Conservation (phyloP, 2,797 vertebrate genomes). For the Syngnathus acus region DNA sequence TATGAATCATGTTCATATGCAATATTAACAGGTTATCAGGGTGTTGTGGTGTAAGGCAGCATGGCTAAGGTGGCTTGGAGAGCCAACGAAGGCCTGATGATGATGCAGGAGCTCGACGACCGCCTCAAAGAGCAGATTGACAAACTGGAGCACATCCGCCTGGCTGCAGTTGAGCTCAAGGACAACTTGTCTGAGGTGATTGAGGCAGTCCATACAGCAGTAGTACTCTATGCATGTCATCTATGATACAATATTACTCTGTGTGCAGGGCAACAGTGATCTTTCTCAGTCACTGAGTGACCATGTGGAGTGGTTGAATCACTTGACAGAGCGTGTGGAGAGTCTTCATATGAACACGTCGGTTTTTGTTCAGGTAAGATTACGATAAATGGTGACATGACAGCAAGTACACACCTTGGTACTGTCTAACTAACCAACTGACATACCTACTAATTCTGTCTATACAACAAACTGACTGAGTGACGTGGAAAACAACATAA, state of each 20-base stretch:
- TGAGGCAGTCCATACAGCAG: neutral
- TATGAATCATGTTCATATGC: neutral
- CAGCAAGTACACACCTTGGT: neutral
- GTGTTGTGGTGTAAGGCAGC: conserved; percentile 13
- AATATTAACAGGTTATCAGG: neutral
- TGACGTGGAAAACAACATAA: neutral
- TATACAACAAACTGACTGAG: neutral
- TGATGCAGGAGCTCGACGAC: conserved; percentile 78
- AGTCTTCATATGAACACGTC: conserved; percentile 70
- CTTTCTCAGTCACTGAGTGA: conserved; percentile 63
- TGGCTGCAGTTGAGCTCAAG: conserved; percentile 61
- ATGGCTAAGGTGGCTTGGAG: conserved; percentile 45
- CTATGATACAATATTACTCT: neutral
- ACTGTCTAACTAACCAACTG: too few species aligned
- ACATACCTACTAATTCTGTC: neutral
- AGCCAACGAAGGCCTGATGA: conserved; percentile 65
- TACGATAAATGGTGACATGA: neutral
- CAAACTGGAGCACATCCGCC: conserved; percentile 72
- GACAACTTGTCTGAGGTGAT: conserved; percentile 59
- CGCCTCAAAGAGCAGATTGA: conserved; percentile 71
- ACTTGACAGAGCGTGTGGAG: conserved; percentile 68
- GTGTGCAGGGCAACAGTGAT: conserved; percentile 52
- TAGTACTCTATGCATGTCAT: neutral
- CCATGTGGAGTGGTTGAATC: conserved; percentile 67
- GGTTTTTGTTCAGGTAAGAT: conserved; percentile 71